Percentiles rank a stretch among this genome's conserved stretches.
These are phyloP conservation scores for Drosophila biarmipes DNA, from an alignment of 1,140 invertebrate genomes.

Conservation along the genomic window DNA sequence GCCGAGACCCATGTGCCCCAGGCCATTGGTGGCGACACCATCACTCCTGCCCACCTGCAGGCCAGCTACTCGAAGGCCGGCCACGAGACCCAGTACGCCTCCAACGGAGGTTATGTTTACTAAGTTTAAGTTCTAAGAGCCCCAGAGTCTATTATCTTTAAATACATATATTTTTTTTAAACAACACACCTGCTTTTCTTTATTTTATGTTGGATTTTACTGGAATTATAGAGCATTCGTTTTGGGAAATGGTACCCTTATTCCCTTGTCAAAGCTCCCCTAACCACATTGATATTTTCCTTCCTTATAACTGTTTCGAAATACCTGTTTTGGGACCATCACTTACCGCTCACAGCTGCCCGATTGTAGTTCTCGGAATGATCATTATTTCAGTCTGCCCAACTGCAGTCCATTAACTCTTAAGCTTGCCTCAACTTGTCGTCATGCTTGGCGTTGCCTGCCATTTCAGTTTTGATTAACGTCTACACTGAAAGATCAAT, in stretches of 20 bases:
- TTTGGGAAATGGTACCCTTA: background rate
- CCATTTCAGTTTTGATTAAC: background rate
- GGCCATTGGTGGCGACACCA: conserved; percentile 54
- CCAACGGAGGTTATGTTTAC: conserved; percentile 74
- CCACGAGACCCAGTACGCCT: conserved; percentile 57
- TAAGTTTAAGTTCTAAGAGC: conserved; percentile 24
- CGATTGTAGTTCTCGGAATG: conserved; percentile 19
- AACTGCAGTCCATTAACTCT: conserved; percentile 7
- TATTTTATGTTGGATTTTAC: background rate
- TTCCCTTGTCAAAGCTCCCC: background rate
- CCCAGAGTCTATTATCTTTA: conserved; percentile 16
- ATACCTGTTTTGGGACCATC: conserved; percentile 1
- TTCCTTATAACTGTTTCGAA: background rate
- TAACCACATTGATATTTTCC: background rate
- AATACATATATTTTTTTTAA: conserved; percentile 2
- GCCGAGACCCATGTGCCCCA: conserved; percentile 56
- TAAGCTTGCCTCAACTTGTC: conserved; percentile 2
- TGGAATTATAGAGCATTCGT: too few species aligned
- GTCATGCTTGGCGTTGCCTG: background rate
- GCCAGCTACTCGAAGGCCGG: background rate
- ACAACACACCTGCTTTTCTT: background rate
- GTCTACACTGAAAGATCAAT: background rate
- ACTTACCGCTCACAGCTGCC: conserved; percentile 12
- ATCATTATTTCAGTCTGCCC: background rate
- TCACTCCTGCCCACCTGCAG: conserved; percentile 48